A percentile compares a stretch with the other conserved stretches of the same genome.
These are phyloP conservation scores for Aix galericulata DNA, from an alignment of 2,113 vertebrate genomes.

Conservation along the genomic window DNA sequence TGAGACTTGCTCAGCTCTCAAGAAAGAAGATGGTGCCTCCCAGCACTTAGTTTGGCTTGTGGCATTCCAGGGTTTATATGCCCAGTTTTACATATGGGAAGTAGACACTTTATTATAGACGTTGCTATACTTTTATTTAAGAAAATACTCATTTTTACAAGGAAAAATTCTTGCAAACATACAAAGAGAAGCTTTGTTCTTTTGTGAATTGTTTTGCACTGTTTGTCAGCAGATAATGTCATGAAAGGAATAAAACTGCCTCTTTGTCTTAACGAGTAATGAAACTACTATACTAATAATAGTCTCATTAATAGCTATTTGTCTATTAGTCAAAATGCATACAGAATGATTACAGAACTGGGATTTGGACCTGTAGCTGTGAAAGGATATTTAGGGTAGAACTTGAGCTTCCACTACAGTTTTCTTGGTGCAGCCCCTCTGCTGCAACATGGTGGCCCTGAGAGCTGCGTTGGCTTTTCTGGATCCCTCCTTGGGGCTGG, in stretches of 20 bases:
- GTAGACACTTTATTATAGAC: not conserved
- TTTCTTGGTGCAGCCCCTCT: not conserved
- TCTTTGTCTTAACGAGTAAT: not conserved
- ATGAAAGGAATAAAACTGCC: not conserved
- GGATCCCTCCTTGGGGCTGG: not conserved
- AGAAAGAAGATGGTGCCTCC: not conserved
- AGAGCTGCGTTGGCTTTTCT: not conserved
- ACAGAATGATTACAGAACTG: not conserved
- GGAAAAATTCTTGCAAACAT: not conserved
- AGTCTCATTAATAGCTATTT: not conserved
- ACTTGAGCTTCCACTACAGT: not conserved
- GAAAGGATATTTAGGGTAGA: not conserved
- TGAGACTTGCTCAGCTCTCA: not conserved
- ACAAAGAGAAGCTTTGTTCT: not conserved
- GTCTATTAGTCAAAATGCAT: not conserved
- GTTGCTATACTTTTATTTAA: not conserved
- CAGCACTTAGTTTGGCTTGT: not conserved
- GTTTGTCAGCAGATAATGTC: not conserved
- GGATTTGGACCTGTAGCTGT: not conserved
- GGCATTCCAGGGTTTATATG: not conserved
- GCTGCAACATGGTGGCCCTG: rapidly evolving
- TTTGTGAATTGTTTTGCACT: not conserved
- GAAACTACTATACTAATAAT: not conserved
- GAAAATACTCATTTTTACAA: not conserved
- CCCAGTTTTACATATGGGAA: not conserved